These are phyloP conservation scores for Oncopodura yosiiana DNA, from an alignment of 1,140 invertebrate genomes.

Conservation along the genomic window DNA sequence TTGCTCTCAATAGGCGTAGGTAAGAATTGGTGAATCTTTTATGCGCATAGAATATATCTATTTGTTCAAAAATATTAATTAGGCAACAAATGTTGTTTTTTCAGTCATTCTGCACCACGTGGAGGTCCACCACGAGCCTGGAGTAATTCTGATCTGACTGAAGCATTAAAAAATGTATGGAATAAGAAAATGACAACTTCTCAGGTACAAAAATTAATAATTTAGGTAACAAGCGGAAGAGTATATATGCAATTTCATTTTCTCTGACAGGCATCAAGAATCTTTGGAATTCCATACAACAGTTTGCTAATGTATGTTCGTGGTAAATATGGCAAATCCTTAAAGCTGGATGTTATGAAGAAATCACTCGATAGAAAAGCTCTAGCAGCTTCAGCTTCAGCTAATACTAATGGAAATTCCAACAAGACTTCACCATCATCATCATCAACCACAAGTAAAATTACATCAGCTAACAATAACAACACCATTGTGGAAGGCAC, in stretches of 20 bases:
- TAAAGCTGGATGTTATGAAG: conserved; percentile 72
- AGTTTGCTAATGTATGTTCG: conserved; percentile 81
- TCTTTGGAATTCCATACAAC: conserved; percentile 85
- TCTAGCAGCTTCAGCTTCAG: too few species aligned
- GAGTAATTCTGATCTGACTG: conserved; percentile 79
- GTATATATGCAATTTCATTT: too few species aligned
- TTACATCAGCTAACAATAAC: too few species aligned
- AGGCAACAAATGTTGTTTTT: too few species aligned
- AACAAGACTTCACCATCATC: conserved; percentile 36
- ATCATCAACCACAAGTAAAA: too few species aligned
- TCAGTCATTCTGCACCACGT: conserved; percentile 74
- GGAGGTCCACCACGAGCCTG: conserved; percentile 78
- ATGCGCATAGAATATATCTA: too few species aligned
- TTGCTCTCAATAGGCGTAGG: too few species aligned
- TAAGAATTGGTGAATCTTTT: too few species aligned
- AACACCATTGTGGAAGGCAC: too few species aligned
- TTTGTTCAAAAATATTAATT: too few species aligned
- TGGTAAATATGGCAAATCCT: conserved; percentile 83
- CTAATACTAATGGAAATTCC: conserved; percentile 41
- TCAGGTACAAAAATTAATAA: conserved; percentile 46
- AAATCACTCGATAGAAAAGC: conserved; percentile 48
- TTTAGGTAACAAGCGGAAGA: too few species aligned
- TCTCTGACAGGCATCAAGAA: conserved; percentile 55
- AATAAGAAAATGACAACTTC: conserved; percentile 91
- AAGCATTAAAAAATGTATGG: conserved; percentile 83